Percentiles rank a stretch among this genome's conserved stretches.
Evolutionary conservation across 30 jellyfish, hydroid and myxozoan species (phyloP).

Genomic region (Nemopilema nomurai): DNA sequence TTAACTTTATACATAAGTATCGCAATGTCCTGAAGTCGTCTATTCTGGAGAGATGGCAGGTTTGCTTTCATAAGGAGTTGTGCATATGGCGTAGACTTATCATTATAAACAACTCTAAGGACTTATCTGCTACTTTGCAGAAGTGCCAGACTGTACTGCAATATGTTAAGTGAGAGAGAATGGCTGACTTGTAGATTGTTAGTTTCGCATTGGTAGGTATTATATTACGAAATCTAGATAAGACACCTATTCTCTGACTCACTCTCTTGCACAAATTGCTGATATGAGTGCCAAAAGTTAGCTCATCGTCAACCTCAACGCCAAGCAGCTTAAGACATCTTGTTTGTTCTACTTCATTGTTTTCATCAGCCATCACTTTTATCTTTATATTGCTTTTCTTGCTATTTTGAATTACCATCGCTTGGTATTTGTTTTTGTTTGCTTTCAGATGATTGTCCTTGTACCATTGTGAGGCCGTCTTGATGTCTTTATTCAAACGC

Average conservation of each 20-base stretch:
- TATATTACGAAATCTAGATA: no score
- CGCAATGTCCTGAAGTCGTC: constrained; percentile 37
- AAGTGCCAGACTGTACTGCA: constrained; percentile 12
- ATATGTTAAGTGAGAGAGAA: background rate
- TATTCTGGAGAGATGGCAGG: constrained; percentile 34
- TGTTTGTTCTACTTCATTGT: constrained; percentile 30
- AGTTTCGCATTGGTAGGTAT: background rate
- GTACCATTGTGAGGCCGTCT: constrained; percentile 34
- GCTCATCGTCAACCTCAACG: no score
- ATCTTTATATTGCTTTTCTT: constrained; percentile 1
- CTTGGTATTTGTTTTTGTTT: constrained; percentile 29
- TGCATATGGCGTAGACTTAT: constrained; percentile 22
- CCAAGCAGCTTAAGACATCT: constrained; percentile 8
- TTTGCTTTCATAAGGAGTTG: constrained; percentile 35
- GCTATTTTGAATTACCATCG: constrained; percentile 16
- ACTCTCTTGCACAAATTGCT: no score
- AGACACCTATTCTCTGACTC: no score
- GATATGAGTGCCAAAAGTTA: no score
- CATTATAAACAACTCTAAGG: constrained; percentile 22
- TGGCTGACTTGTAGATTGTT: background rate
- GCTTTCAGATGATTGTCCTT: constrained; percentile 25
- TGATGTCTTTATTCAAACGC: background rate
- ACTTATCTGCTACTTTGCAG: constrained; percentile 34
- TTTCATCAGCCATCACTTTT: constrained; percentile 1
- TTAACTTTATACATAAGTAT: constrained; percentile 19